Conservation (phyloP, 2,797 vertebrate genomes). For the Notolepis coatsorum region DNA sequence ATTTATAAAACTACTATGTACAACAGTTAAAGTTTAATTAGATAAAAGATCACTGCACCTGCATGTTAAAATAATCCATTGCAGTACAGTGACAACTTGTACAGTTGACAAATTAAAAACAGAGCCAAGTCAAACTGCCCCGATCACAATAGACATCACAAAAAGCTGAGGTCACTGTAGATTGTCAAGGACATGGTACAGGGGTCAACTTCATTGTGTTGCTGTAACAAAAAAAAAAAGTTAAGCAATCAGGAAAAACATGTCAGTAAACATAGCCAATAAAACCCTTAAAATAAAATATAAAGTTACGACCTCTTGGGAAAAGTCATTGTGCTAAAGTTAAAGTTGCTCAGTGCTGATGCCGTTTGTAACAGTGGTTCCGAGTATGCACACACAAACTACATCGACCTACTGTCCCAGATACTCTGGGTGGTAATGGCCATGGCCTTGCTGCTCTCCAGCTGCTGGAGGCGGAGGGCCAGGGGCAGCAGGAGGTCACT, state of each 20-base stretch:
- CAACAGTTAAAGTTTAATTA: constrained; percentile 57
- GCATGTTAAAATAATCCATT: too few relatives aligned
- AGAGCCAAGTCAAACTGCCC: constrained; percentile 1
- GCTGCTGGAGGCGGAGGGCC: constrained; percentile 78
- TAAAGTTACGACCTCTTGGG: not conserved
- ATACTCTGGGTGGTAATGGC: constrained; percentile 35
- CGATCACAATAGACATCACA: not conserved
- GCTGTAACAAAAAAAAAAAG: not conserved
- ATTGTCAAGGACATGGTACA: too few relatives aligned
- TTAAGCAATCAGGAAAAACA: constrained; percentile 24
- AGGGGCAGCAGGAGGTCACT: constrained; percentile 80
- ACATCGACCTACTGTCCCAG: constrained; percentile 63
- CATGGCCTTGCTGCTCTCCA: constrained; percentile 65
- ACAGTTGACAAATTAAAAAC: constrained; percentile 23
- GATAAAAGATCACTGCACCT: too few relatives aligned
- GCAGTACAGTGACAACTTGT: constrained; percentile 4
- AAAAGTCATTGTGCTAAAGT: too few relatives aligned
- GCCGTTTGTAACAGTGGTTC: too few relatives aligned
- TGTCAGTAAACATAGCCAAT: not conserved
- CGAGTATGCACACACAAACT: too few relatives aligned
- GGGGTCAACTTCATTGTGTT: too few relatives aligned
- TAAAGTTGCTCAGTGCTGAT: too few relatives aligned
- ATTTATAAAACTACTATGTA: constrained; percentile 62
- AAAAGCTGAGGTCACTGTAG: too few relatives aligned
- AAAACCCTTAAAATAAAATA: not conserved